Evolutionary conservation across 2,888 invertebrate genomes (phyloP).

Genomic region (Pogonocherus hispidulus): DNA sequence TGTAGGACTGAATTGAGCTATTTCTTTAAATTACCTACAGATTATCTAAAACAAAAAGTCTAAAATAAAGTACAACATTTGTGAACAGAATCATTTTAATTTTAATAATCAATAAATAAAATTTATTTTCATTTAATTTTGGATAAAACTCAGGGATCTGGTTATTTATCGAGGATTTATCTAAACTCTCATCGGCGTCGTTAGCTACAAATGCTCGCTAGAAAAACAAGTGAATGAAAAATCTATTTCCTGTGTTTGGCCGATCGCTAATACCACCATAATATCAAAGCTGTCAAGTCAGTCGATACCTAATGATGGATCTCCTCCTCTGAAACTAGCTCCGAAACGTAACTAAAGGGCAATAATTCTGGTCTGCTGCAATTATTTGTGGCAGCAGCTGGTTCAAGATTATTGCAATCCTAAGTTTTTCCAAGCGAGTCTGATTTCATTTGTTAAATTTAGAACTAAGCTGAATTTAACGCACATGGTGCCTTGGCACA

Average conservation of each 20-base stretch:
- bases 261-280: conserved; percentile 38
- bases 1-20: too few relatives aligned
- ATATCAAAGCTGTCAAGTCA: conserved; percentile 46
- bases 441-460: conserved; percentile 45
- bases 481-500: conserved; percentile 51
- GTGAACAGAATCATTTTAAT: too few relatives aligned
- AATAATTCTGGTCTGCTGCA: conserved; percentile 58
- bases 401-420: conserved; percentile 58
- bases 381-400: conserved; percentile 60
- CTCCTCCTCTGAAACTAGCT: conserved; percentile 40
- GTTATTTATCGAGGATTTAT: conserved; percentile 44
- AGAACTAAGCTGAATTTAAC: conserved; percentile 46
- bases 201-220: conserved; percentile 40
- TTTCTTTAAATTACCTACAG: too few relatives aligned
- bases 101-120: too few relatives aligned
- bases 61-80: too few relatives aligned
- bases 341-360: conserved; percentile 57
- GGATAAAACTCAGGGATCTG: too few relatives aligned
- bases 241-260: conserved; percentile 40
- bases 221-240: conserved; percentile 46
- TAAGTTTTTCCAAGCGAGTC: conserved; percentile 45
- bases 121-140: too few relatives aligned
- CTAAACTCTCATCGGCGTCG: conserved; percentile 38
- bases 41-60: too few relatives aligned
- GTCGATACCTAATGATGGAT: conserved; percentile 55